Evolutionary conservation across 2,888 invertebrate genomes (phyloP).

Genomic region (Archips crataeganus): DNA sequence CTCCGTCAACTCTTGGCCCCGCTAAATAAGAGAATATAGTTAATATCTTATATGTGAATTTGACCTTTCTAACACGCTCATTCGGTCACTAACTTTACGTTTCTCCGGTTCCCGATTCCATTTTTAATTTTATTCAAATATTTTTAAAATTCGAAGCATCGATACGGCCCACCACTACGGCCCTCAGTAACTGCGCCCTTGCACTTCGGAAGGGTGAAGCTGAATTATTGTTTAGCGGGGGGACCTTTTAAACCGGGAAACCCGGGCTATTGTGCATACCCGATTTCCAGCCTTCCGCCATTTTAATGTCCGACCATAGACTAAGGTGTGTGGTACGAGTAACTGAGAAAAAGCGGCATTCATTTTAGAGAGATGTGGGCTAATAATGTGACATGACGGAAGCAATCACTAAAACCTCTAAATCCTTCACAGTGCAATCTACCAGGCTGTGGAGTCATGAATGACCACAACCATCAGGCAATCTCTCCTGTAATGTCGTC

Average conservation of each 20-base stretch:
- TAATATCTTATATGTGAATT: no score
- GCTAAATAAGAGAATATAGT: no score
- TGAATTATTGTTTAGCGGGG: slow-evolving; percentile 85
- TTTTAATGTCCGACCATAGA: slow-evolving; percentile 77
- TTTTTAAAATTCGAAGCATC: slow-evolving; percentile 46
- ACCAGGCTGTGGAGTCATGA: no score
- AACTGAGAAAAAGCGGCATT: slow-evolving; percentile 11
- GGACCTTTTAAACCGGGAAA: slow-evolving; percentile 83
- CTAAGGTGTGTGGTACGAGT: slow-evolving; percentile 38
- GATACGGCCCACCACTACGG: slow-evolving; percentile 58
- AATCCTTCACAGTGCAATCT: no score
- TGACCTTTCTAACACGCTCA: no score
- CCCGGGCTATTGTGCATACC: slow-evolving; percentile 83
- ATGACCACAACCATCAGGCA: no score
- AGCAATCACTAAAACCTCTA: no score
- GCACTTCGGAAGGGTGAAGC: slow-evolving; percentile 85
- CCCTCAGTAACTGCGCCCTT: slow-evolving; percentile 83
- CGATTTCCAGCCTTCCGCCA: slow-evolving; percentile 84
- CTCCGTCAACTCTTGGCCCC: no score
- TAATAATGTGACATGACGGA: no score
- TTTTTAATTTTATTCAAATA: slow-evolving; percentile 17
- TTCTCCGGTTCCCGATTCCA: no score
- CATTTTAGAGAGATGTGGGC: neutral
- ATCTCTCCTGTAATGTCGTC: no score
- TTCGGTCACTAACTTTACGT: no score